phyloP scores from a whole-genome alignment of 2,888 invertebrate genomes.

The Toxonevra muliebris region DNA sequence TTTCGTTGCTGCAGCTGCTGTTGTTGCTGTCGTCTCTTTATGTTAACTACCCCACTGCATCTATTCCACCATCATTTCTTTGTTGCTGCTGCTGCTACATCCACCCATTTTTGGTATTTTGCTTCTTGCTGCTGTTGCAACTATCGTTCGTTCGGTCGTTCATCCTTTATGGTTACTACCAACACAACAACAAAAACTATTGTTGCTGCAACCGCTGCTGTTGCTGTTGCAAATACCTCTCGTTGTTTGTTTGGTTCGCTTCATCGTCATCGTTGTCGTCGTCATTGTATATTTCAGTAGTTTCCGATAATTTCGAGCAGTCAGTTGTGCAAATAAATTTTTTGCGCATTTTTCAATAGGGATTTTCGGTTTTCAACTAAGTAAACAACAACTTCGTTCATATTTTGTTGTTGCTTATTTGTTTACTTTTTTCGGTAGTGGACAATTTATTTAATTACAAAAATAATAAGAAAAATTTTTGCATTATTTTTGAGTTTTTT shows the following conservation, averaged over 20 bases:
- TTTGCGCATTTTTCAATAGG: conserved; percentile 7
- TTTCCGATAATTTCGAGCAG: conserved; percentile 47
- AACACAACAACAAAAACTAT: background rate
- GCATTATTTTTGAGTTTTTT: conserved; percentile 34
- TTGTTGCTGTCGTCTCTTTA: conserved; percentile 17
- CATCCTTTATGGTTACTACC: conserved; percentile 24
- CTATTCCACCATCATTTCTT: background rate
- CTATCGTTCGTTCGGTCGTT: conserved; percentile 29
- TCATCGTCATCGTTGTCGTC: background rate
- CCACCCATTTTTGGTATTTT: conserved; percentile 21
- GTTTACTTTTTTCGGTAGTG: conserved; percentile 6
- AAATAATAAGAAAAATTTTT: conserved; percentile 2
- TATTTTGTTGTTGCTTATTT: conserved; percentile 24
- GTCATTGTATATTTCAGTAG: conserved; percentile 42
- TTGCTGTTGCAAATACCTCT: conserved; percentile 12
- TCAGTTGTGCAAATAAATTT: conserved; percentile 34
- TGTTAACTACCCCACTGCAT: too few relatives aligned
- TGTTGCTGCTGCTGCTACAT: conserved; percentile 3
- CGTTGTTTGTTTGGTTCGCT: background rate
- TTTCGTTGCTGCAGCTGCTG: conserved; percentile 25
- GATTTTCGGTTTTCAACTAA: background rate
- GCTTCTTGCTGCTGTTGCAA: background rate
- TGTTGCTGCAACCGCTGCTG: conserved; percentile 22
- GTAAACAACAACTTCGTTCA: conserved; percentile 15
- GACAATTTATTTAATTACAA: conserved; percentile 9